Conservation (phyloP, 2,888 invertebrate species). For the Pecten maximus region DNA sequence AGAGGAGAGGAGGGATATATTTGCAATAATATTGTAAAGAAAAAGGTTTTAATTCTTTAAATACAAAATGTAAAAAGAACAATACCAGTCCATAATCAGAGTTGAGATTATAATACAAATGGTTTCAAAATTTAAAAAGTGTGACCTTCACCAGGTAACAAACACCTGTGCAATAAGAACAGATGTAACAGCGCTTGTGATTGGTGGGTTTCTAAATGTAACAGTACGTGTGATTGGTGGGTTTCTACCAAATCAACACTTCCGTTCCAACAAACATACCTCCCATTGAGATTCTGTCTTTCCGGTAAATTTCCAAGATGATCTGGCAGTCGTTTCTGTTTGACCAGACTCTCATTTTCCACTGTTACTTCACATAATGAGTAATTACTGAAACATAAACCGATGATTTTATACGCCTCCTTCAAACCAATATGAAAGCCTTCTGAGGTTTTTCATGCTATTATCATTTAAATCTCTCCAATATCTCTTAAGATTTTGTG, state of each 20-base stretch:
- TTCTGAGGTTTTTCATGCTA: too few relatives aligned
- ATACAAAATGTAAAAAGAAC: not conserved
- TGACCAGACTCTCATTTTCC: conserved; percentile 94
- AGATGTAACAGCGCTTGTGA: not conserved
- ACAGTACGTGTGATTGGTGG: conserved; percentile 57
- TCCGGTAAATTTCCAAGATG: conserved; percentile 97
- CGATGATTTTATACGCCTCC: too few relatives aligned
- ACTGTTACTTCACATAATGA: conserved; percentile 98
- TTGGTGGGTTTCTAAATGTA: conserved; percentile 49
- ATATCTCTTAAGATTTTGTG: too few relatives aligned
- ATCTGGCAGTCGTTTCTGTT: conserved; percentile 96
- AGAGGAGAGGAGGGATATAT: not conserved
- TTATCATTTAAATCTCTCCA: too few relatives aligned
- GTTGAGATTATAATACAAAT: not conserved
- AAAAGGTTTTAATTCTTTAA: not conserved
- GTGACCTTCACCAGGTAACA: not conserved
- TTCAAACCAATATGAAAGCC: too few relatives aligned
- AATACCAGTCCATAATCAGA: not conserved
- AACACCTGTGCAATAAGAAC: not conserved
- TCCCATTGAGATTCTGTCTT: conserved; percentile 89
- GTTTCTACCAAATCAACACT: conserved; percentile 39
- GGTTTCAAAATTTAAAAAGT: not conserved
- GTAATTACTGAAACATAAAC: conserved; percentile 88
- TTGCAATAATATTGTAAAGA: not conserved
- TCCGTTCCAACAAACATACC: conserved; percentile 76